These are phyloP conservation scores for Planococcus citri DNA, from an alignment of 1,140 invertebrate genomes.

Conservation along the genomic window DNA sequence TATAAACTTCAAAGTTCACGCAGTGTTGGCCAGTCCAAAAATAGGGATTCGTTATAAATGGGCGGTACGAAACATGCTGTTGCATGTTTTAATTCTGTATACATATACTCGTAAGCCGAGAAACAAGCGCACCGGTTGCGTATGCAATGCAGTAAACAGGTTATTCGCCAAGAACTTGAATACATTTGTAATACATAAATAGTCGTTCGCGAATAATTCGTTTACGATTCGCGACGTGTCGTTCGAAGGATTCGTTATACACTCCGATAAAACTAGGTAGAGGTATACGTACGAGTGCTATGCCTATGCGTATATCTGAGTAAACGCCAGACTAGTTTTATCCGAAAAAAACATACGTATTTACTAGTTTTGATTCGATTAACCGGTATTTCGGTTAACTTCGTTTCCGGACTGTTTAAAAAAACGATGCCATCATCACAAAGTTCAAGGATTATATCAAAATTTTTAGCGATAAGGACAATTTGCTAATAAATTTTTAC, in stretches of 20 bases:
- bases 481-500: no score
- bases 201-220: background rate
- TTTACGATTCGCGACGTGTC: background rate
- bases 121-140: slow-evolving; percentile 5
- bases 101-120: no score
- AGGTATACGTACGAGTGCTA: no score
- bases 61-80: background rate
- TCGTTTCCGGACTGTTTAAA: background rate
- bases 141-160: slow-evolving; percentile 6
- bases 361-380: no score
- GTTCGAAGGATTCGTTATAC: no score
- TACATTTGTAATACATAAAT: slow-evolving; percentile 2
- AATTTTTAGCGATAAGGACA: no score
- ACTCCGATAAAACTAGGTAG: no score
- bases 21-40: background rate
- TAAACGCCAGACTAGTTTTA: no score
- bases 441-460: background rate
- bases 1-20: background rate
- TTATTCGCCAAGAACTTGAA: slow-evolving; percentile 6
- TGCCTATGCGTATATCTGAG: no score
- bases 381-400: background rate
- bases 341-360: background rate
- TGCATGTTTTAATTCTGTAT: background rate
- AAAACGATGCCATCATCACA: no score
- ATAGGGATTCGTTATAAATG: background rate